Percentiles rank a stretch among this genome's conserved stretches.
Evolutionary conservation across 2,888 invertebrate genomes (phyloP).

Genomic region (Amphimallon solstitiale): DNA sequence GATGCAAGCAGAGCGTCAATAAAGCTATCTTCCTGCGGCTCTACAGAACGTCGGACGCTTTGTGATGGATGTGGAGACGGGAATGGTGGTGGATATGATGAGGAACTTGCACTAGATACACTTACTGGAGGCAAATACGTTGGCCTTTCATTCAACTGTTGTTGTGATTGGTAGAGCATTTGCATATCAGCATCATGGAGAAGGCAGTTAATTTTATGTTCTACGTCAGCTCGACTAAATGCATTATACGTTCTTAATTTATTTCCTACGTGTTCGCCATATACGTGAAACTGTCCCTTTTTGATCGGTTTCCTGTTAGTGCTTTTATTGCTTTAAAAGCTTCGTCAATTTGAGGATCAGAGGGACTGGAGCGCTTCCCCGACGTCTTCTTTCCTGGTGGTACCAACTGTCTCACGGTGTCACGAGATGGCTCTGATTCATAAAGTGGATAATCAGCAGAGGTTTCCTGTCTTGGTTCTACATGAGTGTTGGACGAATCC

Average conservation of each 20-base stretch:
- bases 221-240: conserved; percentile 6
- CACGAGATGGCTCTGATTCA: conserved; percentile 13
- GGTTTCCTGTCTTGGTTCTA: no score
- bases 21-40: no score
- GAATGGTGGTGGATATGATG: no score
- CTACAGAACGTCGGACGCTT: no score
- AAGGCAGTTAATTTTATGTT: conserved; percentile 31
- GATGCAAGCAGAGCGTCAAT: no score
- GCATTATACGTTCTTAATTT: conserved; percentile 18
- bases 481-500: background rate
- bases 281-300: conserved; percentile 10
- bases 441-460: background rate
- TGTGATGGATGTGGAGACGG: no score
- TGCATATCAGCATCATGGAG: conserved; percentile 28
- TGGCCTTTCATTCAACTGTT: no score
- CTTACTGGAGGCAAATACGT: no score
- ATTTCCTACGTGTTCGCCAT: conserved; percentile 9
- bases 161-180: no score
- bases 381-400: background rate
- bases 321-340: conserved; percentile 23
- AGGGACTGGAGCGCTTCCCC: background rate
- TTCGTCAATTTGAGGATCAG: conserved; percentile 28
- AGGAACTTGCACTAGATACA: no score
- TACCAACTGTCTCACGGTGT: conserved; percentile 1
- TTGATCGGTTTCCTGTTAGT: conserved; percentile 12